phyloP scores from a whole-genome alignment of 2,888 invertebrate species.

The Nycteola revayana region DNA sequence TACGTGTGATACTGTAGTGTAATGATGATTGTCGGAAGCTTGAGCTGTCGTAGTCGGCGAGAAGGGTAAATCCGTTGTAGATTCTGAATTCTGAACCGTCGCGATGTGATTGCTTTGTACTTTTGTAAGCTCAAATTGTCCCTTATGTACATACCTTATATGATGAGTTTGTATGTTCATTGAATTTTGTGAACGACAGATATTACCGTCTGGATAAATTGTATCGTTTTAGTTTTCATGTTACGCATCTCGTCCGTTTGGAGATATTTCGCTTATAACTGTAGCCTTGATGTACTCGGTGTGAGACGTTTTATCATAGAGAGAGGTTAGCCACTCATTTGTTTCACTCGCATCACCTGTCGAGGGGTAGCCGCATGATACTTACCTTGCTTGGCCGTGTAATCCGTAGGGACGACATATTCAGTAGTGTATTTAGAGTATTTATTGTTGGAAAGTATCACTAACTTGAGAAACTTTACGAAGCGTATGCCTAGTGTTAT shows the following conservation, averaged over 20 bases:
- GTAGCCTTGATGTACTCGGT: constrained; percentile 40
- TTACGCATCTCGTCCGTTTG: constrained; percentile 35
- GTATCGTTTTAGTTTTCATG: constrained; percentile 58
- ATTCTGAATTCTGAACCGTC: constrained; percentile 72
- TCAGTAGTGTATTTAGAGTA: constrained; percentile 71
- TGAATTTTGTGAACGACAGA: constrained; percentile 68
- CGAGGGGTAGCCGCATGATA: constrained; percentile 46
- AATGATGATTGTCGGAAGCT: constrained; percentile 74
- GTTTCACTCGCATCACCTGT: constrained; percentile 40
- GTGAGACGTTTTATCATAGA: constrained; percentile 40
- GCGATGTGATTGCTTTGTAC: constrained; percentile 79
- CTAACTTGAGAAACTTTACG: constrained; percentile 57
- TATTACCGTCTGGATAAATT: constrained; percentile 63
- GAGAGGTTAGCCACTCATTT: constrained; percentile 42
- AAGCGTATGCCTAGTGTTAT: constrained; percentile 66
- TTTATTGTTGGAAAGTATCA: constrained; percentile 67
- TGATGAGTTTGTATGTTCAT: constrained; percentile 63
- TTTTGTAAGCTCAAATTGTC: constrained; percentile 80
- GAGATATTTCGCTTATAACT: constrained; percentile 45
- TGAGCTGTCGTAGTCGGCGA: constrained; percentile 75
- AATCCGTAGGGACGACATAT: constrained; percentile 65
- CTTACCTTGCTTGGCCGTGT: constrained; percentile 68
- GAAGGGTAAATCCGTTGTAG: constrained; percentile 76
- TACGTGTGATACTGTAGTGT: constrained; percentile 76
- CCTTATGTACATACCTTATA: constrained; percentile 75